Base-by-base conservation (phyloP, 1,140 invertebrate species). In the Whitmania pigra region DNA sequence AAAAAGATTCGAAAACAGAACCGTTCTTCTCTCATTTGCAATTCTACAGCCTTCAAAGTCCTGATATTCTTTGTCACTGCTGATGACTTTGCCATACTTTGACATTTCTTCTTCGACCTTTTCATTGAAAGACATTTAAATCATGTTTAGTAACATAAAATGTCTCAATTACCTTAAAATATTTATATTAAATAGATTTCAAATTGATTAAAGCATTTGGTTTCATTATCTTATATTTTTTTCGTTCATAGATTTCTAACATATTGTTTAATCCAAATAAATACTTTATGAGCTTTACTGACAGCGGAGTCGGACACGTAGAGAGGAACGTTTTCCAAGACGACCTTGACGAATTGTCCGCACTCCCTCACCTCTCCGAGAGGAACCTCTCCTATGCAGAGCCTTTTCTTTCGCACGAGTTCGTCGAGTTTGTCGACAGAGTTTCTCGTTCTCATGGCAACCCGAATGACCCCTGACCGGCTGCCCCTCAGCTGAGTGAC, bases 21-120 rank as follows among this genome's bases (percentile, higher is more conserved):
- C 57, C 6, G 29, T 63, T 15, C 57, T 63, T 63, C 22, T 63
- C 29, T 63, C 57, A 63, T 63, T 63, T 22, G 57, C 57, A 63
- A 63, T 63, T 31, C 57, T 22, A 63, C 57, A 63, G 11, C 57
- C 57, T 63, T 22, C 57, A 63, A 25, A 63, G 22, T 63, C 57
- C 11, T 25, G 29, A 63, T 63, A 63, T 63, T 63, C 22, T 63
- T 63, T 63, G 2, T 63, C 57, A 13, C 57, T 63, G 22, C 18
- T 63, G 22, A 63, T 63, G 22, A 63, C 57, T 1, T 31, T 63
- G 2, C 57, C 57, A 31, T 63, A 63, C 29, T 63, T 63, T 63
- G 22, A 31, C 57, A 63, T 63, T n/a, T 63, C 57, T 25, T 63
- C 57, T 63, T 63, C 57, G 22, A 63, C 57, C 57, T 63, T 13